phyloP scores from a whole-genome alignment of 1,140 invertebrate genomes.

The Heliothis virescens region DNA sequence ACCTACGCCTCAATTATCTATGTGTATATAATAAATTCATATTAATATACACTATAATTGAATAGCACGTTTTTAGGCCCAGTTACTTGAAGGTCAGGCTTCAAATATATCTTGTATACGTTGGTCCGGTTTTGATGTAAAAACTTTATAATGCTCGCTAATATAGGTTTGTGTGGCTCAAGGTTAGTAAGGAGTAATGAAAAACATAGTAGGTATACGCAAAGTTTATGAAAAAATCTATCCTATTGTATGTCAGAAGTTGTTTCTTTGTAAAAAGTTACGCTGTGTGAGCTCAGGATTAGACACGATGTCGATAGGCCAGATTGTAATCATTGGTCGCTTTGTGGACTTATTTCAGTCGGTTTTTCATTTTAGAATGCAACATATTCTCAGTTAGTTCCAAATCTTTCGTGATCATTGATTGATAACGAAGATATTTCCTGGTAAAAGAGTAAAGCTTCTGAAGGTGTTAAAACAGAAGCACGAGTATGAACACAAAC shows the following conservation, averaged over 20 bases:
- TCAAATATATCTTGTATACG: not conserved
- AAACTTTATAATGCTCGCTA: constrained; percentile 1
- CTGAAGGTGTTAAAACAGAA: not conserved
- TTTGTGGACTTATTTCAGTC: too few relatives aligned
- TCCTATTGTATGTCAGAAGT: not conserved
- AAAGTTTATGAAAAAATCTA: not conserved
- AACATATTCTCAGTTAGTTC: not conserved
- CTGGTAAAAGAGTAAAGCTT: not conserved
- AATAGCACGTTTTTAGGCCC: not conserved
- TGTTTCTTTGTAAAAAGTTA: not conserved
- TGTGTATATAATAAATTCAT: constrained; percentile 18
- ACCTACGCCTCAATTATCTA: constrained; percentile 6
- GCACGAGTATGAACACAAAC: not conserved
- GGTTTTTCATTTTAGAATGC: too few relatives aligned
- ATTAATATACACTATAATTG: not conserved
- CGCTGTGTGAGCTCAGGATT: too few relatives aligned
- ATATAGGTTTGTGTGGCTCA: constrained; percentile 11
- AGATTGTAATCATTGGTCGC: too few relatives aligned
- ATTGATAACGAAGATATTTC: too few relatives aligned
- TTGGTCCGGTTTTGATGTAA: not conserved
- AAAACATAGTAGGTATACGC: not conserved
- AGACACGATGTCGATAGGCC: too few relatives aligned
- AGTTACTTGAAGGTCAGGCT: too few relatives aligned
- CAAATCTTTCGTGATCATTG: not conserved
- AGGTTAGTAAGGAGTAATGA: not conserved